Base-by-base conservation (phyloP, 2,797 vertebrate species). In the Sebastes miniatus region DNA sequence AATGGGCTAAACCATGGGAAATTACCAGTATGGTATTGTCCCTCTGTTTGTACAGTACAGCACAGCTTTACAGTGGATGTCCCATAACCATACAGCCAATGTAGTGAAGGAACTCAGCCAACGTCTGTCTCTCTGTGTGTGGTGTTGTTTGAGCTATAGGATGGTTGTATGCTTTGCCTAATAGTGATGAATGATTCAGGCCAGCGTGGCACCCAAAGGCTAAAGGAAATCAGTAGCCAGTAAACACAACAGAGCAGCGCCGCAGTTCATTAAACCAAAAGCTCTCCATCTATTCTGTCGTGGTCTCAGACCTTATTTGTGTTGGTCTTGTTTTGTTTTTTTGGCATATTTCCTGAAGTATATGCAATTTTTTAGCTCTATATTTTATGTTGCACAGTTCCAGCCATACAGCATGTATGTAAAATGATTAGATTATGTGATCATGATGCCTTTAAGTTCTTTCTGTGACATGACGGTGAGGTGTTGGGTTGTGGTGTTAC, bases 221-320 rank as follows among this genome's bases (percentile, higher is more conserved):
- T 83, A 93, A 92, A 84, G 86, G 82, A 92, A 91, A 91, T 90
- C 90, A 84, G 84, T 79, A 73, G 76, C 73, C 78, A 68, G 64
- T 81, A 67, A 79, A 91, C 81, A 83, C 76, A 90, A 77, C 67
- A 62, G 50, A 77, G 83, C 69, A 76, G 69, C 2, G 18, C 56
- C 27, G 80, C 77, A 81, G 16, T 80, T 75, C 71, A 73, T 77
- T 62, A 84, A 76, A 81, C 62, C 56, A 3, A 75, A 58, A 62
- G 10, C 70, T 72, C 63, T 81, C 57, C 58, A 65, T 86, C 59
- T 59, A 25, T 76, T 67, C 31, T 20, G 8, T 24, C 3, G 6
- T 16, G 18, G 58, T 20, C 76, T 47, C 22, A 31, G 18, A 63
- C 4, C 43, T 58, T 10, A 22, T 68, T 77, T 73, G 52, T 69